These are phyloP conservation scores for Drosophila repleta DNA, from an alignment of 1,140 invertebrate genomes.

Conservation along the genomic window DNA sequence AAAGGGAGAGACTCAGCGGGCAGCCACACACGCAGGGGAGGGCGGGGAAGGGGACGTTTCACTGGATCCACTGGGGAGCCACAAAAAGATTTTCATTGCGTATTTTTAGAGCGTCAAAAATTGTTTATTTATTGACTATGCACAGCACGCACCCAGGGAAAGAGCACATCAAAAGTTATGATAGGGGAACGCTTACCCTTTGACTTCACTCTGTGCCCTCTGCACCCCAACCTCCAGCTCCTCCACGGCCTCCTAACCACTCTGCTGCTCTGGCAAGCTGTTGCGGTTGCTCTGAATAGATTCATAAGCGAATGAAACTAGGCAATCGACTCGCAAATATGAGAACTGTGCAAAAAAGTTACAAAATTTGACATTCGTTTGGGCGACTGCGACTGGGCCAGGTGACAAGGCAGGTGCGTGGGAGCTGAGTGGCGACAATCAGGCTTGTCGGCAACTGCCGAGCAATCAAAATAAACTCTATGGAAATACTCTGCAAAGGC, in stretches of 20 bases:
- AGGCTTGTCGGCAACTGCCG: not conserved
- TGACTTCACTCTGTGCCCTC: not conserved
- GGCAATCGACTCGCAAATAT: conserved; percentile 10
- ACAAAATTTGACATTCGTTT: conserved; percentile 22
- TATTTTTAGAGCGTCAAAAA: conserved; percentile 47
- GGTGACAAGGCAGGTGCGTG: too few species aligned
- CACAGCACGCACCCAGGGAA: conserved; percentile 47
- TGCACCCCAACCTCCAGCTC: too few species aligned
- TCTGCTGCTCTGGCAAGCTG: conserved; percentile 4
- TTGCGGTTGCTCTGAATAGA: conserved; percentile 40
- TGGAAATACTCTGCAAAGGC: too few species aligned
- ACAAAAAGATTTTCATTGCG: conserved; percentile 38
- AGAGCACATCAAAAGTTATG: conserved; percentile 50
- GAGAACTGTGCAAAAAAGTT: conserved; percentile 1
- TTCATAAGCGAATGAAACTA: conserved; percentile 43
- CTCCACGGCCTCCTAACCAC: not conserved
- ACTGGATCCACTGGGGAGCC: not conserved
- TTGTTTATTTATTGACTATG: conserved; percentile 59
- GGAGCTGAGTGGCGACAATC: not conserved
- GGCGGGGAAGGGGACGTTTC: not conserved
- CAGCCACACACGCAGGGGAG: too few species aligned
- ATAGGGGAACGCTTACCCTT: not conserved
- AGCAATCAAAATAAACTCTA: too few species aligned
- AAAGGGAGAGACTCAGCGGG: too few species aligned
- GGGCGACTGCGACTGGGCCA: not conserved